phyloP scores from a whole-genome alignment of 1,140 invertebrate genomes.

The Proctacanthus coquilletti region DNA sequence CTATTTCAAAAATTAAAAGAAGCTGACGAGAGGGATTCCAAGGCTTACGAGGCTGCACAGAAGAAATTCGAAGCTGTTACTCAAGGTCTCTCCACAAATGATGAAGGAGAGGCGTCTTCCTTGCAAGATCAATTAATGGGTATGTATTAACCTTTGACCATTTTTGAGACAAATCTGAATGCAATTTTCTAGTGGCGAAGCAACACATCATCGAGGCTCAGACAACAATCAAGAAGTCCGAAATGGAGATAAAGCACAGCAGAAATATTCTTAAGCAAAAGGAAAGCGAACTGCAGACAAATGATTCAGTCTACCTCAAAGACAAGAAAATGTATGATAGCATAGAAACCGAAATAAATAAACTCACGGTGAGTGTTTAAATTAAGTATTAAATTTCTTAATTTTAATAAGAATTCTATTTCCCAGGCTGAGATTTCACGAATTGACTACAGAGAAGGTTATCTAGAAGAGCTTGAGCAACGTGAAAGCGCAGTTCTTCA shows the following conservation, averaged over 20 bases:
- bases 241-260: conserved; percentile 59
- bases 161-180: conserved; percentile 5
- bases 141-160: conserved; percentile 19
- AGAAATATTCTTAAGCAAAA: conserved; percentile 51
- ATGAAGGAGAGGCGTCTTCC: conserved; percentile 69
- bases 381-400: conserved; percentile 8
- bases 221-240: conserved; percentile 62
- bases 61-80: conserved; percentile 69
- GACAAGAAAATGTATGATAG: conserved; percentile 48
- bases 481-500: conserved; percentile 34
- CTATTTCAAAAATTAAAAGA: conserved; percentile 55
- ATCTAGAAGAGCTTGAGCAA: conserved; percentile 39
- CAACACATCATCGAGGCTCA: conserved; percentile 57
- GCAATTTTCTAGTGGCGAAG: conserved; percentile 45
- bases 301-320: conserved; percentile 52
- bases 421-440: conserved; percentile 23
- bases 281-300: conserved; percentile 50
- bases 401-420: neutral
- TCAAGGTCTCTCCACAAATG: conserved; percentile 61
- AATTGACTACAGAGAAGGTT: conserved; percentile 52
- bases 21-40: conserved; percentile 47
- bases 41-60: conserved; percentile 56
- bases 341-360: conserved; percentile 44
- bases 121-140: conserved; percentile 80
- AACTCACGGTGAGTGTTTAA: conserved; percentile 31